phyloP scores from a whole-genome alignment of 2,113 vertebrate genomes.

The Opisthocomus hoazin region DNA sequence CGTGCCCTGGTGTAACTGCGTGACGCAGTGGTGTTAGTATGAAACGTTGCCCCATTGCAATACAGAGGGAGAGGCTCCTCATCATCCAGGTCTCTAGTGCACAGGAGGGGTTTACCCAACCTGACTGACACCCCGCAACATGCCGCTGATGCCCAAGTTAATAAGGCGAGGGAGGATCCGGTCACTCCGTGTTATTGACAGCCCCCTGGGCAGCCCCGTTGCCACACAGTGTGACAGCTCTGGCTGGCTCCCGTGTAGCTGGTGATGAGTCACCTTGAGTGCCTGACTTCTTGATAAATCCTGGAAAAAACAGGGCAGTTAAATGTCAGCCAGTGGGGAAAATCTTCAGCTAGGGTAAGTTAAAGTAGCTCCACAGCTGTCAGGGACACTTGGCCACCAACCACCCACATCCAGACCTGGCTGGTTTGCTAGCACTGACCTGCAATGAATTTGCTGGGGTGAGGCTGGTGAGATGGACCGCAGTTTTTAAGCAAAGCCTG shows the following conservation, averaged over 20 bases:
- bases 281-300: constrained; percentile 14
- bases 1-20: fast-evolving
- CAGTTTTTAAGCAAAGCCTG: not conserved
- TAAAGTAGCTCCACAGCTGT: not conserved
- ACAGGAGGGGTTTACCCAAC: not conserved
- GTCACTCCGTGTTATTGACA: not conserved
- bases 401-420: not conserved
- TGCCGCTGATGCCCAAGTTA: not conserved
- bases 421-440: not conserved
- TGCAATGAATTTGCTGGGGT: not conserved
- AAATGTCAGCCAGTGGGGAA: constrained; percentile 15
- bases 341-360: not conserved
- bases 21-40: not conserved
- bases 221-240: not conserved
- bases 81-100: not conserved
- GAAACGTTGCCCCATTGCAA: not conserved
- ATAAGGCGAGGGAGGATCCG: not conserved
- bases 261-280: not conserved
- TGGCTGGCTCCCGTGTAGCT: not conserved
- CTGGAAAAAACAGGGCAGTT: not conserved
- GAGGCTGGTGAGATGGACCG: not conserved
- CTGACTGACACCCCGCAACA: not conserved
- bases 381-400: not conserved
- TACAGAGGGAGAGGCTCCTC: not conserved
- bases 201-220: not conserved